Percentiles rank a stretch among this genome's conserved stretches.
phyloP scores from a whole-genome alignment of 2,113 vertebrate genomes.

The Dasyornis broadbenti region DNA sequence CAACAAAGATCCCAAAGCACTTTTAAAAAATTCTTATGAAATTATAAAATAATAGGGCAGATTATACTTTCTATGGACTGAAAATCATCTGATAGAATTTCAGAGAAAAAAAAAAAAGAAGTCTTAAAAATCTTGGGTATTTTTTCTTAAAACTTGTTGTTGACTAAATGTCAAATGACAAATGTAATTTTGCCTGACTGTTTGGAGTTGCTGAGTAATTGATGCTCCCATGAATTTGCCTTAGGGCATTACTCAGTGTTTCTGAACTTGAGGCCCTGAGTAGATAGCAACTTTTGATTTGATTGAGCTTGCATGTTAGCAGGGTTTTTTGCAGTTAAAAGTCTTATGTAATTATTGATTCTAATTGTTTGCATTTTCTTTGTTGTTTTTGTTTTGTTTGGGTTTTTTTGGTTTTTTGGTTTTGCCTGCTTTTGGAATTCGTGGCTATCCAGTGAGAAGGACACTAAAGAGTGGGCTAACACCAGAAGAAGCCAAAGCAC shows the following conservation, averaged over 20 bases:
- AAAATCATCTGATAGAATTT: background rate
- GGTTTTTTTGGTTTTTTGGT: background rate
- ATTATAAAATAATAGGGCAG: background rate
- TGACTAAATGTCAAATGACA: background rate
- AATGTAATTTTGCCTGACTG: background rate
- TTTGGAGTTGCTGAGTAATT: background rate
- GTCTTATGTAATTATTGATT: background rate
- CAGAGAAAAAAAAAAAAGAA: background rate
- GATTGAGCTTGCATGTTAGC: background rate
- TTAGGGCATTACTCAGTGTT: background rate
- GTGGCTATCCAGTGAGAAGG: slow-evolving; percentile 81
- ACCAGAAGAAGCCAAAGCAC: slow-evolving; percentile 90
- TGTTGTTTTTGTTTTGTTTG: background rate
- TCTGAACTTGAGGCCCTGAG: background rate
- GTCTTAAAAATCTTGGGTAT: background rate
- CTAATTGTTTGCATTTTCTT: slow-evolving; percentile 30
- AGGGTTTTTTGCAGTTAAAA: background rate
- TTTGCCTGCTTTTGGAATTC: background rate
- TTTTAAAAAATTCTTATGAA: background rate
- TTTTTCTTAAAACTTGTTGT: background rate
- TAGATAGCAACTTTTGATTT: background rate
- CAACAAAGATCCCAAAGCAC: background rate
- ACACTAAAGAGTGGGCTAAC: slow-evolving; percentile 93
- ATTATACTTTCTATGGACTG: background rate
- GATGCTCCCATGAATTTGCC: background rate